Evolutionary conservation across 2,797 vertebrate species (phyloP).

Genomic region (Mus minutoides): DNA sequence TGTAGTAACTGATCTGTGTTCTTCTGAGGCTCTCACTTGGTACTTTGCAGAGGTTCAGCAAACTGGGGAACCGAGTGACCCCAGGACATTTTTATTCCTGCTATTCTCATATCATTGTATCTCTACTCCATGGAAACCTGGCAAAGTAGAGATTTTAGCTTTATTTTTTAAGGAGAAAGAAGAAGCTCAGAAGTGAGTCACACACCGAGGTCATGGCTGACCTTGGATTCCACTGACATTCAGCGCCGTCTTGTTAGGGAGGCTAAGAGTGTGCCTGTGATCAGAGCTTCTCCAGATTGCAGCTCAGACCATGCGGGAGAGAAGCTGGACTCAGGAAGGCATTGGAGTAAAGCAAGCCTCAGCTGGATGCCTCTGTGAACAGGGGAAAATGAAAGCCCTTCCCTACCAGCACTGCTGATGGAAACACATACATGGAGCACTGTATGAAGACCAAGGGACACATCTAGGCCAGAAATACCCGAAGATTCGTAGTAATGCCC

Average conservation of each 20-base stretch:
- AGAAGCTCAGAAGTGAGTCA: background rate
- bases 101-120: accelerated
- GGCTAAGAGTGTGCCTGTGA: background rate
- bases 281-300: background rate
- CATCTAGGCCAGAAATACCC: background rate
- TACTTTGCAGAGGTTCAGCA: background rate
- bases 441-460: accelerated
- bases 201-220: background rate
- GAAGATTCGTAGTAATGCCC: too few relatives aligned
- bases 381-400: accelerated
- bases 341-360: background rate
- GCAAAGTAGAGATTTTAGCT: background rate
- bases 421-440: background rate
- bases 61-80: background rate
- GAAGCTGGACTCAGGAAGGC: background rate
- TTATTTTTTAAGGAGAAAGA: background rate
- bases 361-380: background rate
- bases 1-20: background rate
- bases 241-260: background rate
- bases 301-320: background rate
- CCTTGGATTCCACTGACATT: background rate
- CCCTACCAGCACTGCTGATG: background rate
- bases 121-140: background rate
- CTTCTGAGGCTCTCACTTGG: background rate
- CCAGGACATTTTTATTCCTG: background rate